Evolutionary conservation across 2,113 vertebrate genomes (phyloP).

Genomic region (Megaleporinus macrocephalus): DNA sequence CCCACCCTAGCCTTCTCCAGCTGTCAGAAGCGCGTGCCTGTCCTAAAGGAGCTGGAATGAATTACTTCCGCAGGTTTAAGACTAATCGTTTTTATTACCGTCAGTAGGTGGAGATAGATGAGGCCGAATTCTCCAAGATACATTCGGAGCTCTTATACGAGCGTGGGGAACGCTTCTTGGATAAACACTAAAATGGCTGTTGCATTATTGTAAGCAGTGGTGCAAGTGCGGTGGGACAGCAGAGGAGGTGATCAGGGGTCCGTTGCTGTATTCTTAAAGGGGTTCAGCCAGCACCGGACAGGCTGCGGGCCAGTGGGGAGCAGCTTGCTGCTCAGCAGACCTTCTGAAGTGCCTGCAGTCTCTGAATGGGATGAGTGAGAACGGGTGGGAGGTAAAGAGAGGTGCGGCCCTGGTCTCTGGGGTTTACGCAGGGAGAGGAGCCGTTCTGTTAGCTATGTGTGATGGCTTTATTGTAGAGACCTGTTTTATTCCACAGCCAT

Average conservation of each 20-base stretch:
- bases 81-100: neutral
- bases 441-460: conserved; percentile 22
- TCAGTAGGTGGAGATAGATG: conserved; percentile 24
- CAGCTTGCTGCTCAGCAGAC: conserved; percentile 15
- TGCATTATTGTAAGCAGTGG: neutral
- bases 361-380: conserved; percentile 8
- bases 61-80: neutral
- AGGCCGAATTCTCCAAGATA: neutral
- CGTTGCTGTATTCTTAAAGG: neutral
- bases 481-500: conserved; percentile 6
- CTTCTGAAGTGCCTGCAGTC: neutral
- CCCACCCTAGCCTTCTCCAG: neutral
- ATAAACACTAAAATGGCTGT: neutral
- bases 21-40: neutral
- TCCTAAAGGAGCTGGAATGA: conserved; percentile 14
- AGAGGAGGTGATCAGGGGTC: neutral
- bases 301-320: neutral
- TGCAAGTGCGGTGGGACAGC: neutral
- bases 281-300: neutral
- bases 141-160: neutral
- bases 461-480: neutral
- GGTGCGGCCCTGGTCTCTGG: neutral
- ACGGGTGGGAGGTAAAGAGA: conserved; percentile 10
- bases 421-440: neutral
- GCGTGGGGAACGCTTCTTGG: neutral